A percentile compares a stretch with the other conserved stretches of the same genome.
Evolutionary conservation across 2,888 invertebrate species (phyloP).

Genomic region (Oeneis ivallda): DNA sequence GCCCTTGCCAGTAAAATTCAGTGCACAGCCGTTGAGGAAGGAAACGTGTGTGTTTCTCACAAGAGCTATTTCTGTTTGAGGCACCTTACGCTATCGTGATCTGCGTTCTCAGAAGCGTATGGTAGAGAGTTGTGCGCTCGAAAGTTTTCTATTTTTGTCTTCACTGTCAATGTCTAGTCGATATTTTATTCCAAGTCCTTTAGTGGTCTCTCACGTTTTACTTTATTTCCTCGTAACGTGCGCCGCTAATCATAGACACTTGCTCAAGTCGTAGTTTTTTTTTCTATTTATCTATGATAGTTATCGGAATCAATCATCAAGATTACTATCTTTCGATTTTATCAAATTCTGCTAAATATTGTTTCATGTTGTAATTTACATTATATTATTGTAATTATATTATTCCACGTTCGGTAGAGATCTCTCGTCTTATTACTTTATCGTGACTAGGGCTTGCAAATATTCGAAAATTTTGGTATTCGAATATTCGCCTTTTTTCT

Average conservation of each 20-base stretch:
- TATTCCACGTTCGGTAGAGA: neutral
- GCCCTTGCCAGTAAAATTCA: conserved; percentile 38
- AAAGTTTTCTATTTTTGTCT: conserved; percentile 47
- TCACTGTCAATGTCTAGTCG: conserved; percentile 48
- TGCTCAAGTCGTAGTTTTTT: conserved; percentile 4
- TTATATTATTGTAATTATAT: neutral
- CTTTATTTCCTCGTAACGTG: conserved; percentile 20
- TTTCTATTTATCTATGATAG: neutral
- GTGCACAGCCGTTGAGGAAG: conserved; percentile 40
- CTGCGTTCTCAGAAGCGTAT: conserved; percentile 44
- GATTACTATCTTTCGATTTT: neutral
- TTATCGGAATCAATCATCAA: neutral
- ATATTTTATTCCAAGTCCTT: conserved; percentile 31
- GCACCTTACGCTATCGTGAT: conserved; percentile 36
- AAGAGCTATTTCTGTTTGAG: conserved; percentile 47
- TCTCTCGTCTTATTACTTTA: neutral
- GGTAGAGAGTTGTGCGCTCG: conserved; percentile 42
- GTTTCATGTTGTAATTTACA: neutral
- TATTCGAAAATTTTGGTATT: too few relatives aligned
- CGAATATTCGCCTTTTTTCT: too few relatives aligned
- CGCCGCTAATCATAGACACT: conserved; percentile 11
- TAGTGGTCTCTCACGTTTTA: conserved; percentile 22
- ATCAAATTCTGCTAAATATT: neutral
- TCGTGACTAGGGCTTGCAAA: too few relatives aligned
- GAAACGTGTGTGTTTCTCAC: conserved; percentile 45